A percentile compares a stretch with the other conserved stretches of the same genome.
phyloP scores from a whole-genome alignment of 2,888 invertebrate genomes.

The Lasioglossum villosulum region DNA sequence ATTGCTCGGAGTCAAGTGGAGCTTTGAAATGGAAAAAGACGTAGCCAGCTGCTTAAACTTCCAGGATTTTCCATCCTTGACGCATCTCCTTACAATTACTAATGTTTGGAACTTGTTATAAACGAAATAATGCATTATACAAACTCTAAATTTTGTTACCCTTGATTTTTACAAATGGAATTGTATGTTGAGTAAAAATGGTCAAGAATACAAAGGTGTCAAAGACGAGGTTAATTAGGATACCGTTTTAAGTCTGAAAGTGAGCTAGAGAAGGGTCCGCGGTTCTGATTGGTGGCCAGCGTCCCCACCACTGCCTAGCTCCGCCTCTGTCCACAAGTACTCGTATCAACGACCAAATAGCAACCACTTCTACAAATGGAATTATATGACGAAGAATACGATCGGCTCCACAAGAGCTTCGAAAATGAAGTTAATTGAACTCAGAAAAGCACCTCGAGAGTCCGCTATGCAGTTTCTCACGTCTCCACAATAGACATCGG shows the following conservation, averaged over 20 bases:
- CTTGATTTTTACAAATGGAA: too few species aligned
- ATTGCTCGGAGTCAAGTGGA: conserved; percentile 28
- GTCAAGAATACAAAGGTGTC: background rate
- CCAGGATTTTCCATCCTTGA: background rate
- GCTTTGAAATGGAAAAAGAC: background rate
- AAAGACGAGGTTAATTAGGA: background rate
- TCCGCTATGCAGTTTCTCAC: background rate
- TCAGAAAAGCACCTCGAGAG: too few species aligned
- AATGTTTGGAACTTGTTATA: background rate
- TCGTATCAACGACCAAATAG: too few species aligned
- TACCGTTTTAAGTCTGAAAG: background rate
- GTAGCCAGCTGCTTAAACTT: background rate
- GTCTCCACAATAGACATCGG: background rate
- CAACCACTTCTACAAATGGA: too few species aligned
- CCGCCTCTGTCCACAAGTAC: too few species aligned
- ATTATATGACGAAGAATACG: too few species aligned
- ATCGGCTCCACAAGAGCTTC: too few species aligned
- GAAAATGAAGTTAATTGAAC: too few species aligned
- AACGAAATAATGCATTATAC: background rate
- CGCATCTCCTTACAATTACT: background rate
- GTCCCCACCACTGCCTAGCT: background rate
- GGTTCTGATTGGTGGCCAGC: background rate
- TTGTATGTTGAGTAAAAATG: too few species aligned
- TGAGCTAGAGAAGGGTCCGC: background rate
- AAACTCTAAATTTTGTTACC: background rate